These are phyloP conservation scores for Chironomus striatipennis DNA, from an alignment of 1,140 invertebrate species.

Conservation along the genomic window DNA sequence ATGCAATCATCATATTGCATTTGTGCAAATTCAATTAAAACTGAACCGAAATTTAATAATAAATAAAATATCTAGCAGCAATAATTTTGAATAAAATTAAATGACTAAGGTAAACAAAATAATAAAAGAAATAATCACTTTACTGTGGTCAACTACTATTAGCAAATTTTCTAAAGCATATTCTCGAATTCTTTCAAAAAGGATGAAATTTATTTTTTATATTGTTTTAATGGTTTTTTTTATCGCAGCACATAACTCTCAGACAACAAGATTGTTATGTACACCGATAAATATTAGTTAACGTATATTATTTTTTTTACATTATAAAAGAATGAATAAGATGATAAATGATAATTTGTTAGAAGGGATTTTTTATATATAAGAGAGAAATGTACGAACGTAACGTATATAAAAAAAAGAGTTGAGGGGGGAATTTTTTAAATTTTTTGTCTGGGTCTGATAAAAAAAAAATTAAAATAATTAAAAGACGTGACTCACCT, in stretches of 20 bases:
- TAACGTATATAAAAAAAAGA: no score
- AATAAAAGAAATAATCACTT: not conserved
- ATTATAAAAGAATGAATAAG: not conserved
- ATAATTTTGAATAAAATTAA: no score
- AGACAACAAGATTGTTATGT: no score
- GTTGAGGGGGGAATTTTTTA: not conserved
- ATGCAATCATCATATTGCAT: no score
- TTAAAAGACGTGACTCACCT: constrained; percentile 41
- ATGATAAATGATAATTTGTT: constrained; percentile 10
- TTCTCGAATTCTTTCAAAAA: not conserved
- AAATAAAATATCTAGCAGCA: no score
- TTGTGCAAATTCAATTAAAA: no score
- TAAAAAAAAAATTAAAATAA: not conserved
- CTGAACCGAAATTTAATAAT: no score
- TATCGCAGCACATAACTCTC: not conserved
- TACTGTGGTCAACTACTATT: not conserved
- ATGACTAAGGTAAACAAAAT: no score
- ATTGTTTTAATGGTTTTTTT: not conserved
- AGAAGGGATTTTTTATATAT: not conserved
- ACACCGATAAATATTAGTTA: no score
- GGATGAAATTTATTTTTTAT: not conserved
- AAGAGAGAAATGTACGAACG: constrained; percentile 4
- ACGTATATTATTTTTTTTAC: no score
- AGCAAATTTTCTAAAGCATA: constrained; percentile 1
- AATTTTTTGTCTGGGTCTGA: not conserved